Evolutionary conservation across 2,888 invertebrate genomes (phyloP), one percentile per base, ranked within the genome.

Genomic region (Drosophila barbarae): DNA sequence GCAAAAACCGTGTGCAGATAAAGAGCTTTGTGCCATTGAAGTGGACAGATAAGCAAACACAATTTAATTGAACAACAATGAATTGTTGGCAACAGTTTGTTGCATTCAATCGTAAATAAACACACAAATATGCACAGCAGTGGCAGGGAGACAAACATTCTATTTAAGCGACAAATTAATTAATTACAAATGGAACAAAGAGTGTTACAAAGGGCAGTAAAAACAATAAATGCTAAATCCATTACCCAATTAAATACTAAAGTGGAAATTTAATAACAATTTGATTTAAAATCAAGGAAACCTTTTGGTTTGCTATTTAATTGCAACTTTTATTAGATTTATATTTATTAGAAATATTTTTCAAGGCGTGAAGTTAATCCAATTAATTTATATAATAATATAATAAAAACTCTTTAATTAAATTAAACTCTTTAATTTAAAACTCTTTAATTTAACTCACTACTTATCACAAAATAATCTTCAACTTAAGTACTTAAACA

Each of bases 1-100:
- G 60, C 36, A 18, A 61, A 49, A 57, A 36, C 32, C 21, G 55
- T 54, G 60, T n/a, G 51, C 39, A 58, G 57, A 58, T 59, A 57
- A 30, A 42, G 18, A 39, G 49, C 53, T 53, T 55, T 63, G 42
- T 26, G 38, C 23, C 35, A 41, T 49, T 57, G 42, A 42, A 63
- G 64, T 49, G 18, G 46, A 8, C 36, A 65, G 77, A 74, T 77
- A 73, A 51, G 34, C 42, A 42, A 49, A 23, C 51, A 44, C 74
- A 38, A 47, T 34, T 23, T 38, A 60, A 21, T 56, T 46, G 34
- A 35, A 52, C 7, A 46, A 63, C 52, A 42, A 35, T 30, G 42
- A 42, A 36, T 41, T 39, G 39, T n/a, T 32, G 21, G 38, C 32
- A 38, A 59, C 32, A 21, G 39, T 47, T 44, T 39, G 39, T 39